Conservation (phyloP, 1,140 invertebrate species). For the Euglossa dilemma region DNA sequence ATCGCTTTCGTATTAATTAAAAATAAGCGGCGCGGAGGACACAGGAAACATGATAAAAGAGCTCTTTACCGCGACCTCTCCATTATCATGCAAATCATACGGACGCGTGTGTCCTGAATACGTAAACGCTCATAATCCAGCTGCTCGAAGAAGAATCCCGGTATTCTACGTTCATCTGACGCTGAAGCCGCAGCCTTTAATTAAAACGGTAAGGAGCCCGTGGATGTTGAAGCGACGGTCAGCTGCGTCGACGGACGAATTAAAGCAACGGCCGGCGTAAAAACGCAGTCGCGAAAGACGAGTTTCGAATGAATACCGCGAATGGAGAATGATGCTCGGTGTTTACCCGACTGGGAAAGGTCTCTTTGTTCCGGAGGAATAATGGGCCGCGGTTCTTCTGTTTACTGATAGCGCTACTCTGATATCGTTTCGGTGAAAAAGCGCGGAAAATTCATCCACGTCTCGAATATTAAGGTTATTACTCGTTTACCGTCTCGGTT, state of each 20-base stretch:
- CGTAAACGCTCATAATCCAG: background rate
- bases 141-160: slow-evolving; percentile 5
- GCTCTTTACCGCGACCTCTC: background rate
- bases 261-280: background rate
- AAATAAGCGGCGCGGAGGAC: background rate
- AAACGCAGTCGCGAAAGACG: background rate
- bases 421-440: background rate
- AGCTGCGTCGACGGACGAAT: background rate
- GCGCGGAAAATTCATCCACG: background rate
- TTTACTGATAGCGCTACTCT: too few relatives aligned
- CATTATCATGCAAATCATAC: slow-evolving; percentile 36
- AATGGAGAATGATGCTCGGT: too few relatives aligned
- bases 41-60: background rate
- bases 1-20: slow-evolving; percentile 1
- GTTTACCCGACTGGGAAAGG: background rate
- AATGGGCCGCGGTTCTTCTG: background rate
- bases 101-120: slow-evolving; percentile 11
- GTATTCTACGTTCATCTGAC: slow-evolving; percentile 27
- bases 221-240: background rate
- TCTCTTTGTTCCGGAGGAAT: background rate
- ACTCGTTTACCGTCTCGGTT: too few relatives aligned
- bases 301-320: background rate
- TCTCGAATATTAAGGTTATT: too few relatives aligned
- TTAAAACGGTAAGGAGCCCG: slow-evolving; percentile 43
- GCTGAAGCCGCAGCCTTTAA: slow-evolving; percentile 42